Percentiles rank a stretch among this genome's conserved stretches.
These are phyloP conservation scores for Lasiommata megera DNA, from an alignment of 2,888 invertebrate genomes.

Conservation along the genomic window DNA sequence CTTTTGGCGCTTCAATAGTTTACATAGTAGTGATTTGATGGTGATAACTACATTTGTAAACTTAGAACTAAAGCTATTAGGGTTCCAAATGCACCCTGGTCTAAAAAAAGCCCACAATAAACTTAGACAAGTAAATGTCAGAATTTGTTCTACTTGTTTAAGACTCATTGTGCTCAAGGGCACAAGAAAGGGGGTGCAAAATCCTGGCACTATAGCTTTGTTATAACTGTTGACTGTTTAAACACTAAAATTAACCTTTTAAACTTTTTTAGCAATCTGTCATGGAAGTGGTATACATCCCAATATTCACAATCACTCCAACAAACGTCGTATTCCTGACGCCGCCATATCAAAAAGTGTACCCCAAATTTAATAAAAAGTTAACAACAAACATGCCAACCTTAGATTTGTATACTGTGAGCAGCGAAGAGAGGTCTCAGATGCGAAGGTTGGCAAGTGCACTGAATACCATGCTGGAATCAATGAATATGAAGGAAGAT, in stretches of 20 bases:
- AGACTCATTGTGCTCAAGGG: too few species aligned
- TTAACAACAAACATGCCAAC: conserved; percentile 52
- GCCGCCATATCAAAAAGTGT: conserved; percentile 81
- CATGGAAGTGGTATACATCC: conserved; percentile 82
- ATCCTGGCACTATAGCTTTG: too few species aligned
- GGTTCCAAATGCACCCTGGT: too few species aligned
- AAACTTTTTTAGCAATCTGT: conserved; percentile 77
- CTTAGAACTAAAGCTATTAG: too few species aligned
- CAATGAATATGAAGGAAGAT: conserved; percentile 84
- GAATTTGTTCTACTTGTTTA: too few species aligned
- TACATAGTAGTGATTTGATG: too few species aligned
- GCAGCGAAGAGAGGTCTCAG: conserved; percentile 58
- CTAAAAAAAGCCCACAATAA: too few species aligned
- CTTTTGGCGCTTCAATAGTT: too few species aligned
- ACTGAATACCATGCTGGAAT: conserved; percentile 77
- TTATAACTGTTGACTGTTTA: too few species aligned
- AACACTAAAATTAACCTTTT: conserved; percentile 14
- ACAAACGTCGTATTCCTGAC: conserved; percentile 83
- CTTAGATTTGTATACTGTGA: conserved; percentile 62
- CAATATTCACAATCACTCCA: conserved; percentile 81
- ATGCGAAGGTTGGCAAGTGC: conserved; percentile 72
- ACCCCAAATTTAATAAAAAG: conserved; percentile 73
- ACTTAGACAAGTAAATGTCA: too few species aligned
- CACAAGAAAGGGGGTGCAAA: too few species aligned
- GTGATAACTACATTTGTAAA: too few species aligned